Conservation (phyloP, 2,797 vertebrate genomes). For the Pangasius djambal region DNA sequence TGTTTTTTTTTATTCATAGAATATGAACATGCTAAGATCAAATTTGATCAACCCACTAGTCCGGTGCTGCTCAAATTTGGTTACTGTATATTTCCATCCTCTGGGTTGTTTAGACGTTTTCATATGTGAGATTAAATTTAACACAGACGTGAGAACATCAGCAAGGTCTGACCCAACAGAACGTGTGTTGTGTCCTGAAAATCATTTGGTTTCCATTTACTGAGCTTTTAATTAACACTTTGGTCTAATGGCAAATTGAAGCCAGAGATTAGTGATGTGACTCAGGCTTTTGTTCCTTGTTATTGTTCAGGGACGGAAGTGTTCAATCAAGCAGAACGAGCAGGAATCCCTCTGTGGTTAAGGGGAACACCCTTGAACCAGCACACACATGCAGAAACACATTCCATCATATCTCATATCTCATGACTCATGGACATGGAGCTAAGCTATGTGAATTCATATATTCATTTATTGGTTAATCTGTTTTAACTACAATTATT, state of each 20-base stretch:
- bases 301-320: conserved; percentile 61
- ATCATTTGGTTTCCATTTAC: conserved; percentile 43
- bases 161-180: neutral
- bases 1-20: neutral
- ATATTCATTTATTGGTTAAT: neutral
- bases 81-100: neutral
- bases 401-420: conserved; percentile 12
- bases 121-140: neutral
- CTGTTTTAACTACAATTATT: neutral
- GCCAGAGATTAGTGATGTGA: neutral
- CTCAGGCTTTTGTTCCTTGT: conserved; percentile 49
- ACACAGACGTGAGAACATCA: neutral
- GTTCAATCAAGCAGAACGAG: conserved; percentile 58
- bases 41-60: neutral
- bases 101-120: neutral
- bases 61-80: neutral
- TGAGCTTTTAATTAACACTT: conserved; percentile 56
- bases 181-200: conserved; percentile 33
- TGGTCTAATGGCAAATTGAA: conserved; percentile 40
- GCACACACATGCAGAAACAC: neutral
- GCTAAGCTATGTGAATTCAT: neutral
- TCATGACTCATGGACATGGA: neutral
- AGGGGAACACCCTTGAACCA: conserved; percentile 56
- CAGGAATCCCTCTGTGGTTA: conserved; percentile 23
- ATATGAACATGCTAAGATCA: neutral